phyloP scores from a whole-genome alignment of 2,797 vertebrate genomes.

The Apogon hyalosoma region DNA sequence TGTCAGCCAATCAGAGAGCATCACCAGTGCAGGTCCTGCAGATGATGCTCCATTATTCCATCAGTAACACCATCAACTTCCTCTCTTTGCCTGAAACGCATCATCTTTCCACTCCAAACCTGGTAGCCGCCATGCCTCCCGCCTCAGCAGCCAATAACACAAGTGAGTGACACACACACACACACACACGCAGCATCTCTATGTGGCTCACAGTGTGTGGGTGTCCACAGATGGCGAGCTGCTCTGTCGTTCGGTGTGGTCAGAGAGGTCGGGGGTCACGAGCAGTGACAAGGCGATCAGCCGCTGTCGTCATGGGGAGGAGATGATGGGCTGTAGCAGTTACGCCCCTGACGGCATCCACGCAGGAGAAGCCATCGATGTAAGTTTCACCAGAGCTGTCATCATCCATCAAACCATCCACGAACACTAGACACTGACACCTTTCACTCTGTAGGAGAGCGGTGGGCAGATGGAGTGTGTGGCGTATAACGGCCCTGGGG shows the following conservation, averaged over 20 bases:
- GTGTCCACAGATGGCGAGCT: slow-evolving; percentile 79
- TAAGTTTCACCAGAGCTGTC: slow-evolving; percentile 52
- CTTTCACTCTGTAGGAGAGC: slow-evolving; percentile 68
- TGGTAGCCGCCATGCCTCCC: slow-evolving; percentile 82
- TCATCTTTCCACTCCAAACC: slow-evolving; percentile 84
- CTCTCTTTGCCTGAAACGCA: slow-evolving; percentile 82
- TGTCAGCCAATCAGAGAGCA: slow-evolving; percentile 77
- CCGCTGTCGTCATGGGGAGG: slow-evolving; percentile 82
- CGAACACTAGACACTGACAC: not conserved
- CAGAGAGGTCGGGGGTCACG: slow-evolving; percentile 78
- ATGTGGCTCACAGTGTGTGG: not conserved
- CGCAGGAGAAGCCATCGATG: slow-evolving; percentile 84
- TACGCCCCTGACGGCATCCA: slow-evolving; percentile 76
- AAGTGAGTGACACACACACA: slow-evolving; percentile 62
- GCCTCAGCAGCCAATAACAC: slow-evolving; percentile 51
- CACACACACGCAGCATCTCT: slow-evolving; percentile 4
- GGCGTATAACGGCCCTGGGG: slow-evolving; percentile 75
- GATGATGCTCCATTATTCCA: slow-evolving; percentile 82
- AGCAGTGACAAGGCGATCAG: slow-evolving; percentile 52
- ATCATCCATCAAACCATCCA: not conserved
- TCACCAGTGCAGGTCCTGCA: slow-evolving; percentile 86
- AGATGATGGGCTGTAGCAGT: slow-evolving; percentile 91
- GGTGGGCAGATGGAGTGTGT: slow-evolving; percentile 81
- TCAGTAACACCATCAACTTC: slow-evolving; percentile 79
- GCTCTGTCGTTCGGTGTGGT: slow-evolving; percentile 91